Evolutionary conservation across 1,140 invertebrate species (phyloP), one percentile per base, ranked within the genome.

Genomic region (Drosophila cardini): DNA sequence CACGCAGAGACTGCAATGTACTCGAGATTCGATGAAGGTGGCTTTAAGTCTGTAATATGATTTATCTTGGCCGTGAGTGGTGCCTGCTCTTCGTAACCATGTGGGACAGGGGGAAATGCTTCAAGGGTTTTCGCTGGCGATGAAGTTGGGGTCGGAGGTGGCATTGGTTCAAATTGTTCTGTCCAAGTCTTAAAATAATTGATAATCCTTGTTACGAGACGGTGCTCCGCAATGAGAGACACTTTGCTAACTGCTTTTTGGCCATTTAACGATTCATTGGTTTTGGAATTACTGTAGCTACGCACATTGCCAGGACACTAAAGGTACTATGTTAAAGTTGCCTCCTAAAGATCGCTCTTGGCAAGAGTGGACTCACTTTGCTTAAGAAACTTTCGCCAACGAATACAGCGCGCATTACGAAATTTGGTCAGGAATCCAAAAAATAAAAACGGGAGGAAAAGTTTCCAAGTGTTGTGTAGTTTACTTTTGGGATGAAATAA

Each of bases 331-430:
- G 7, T 10, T 15, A 2, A n/a, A 5, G 15, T 11, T 8, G 1
- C 4, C 0, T 11, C 30, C 21, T 46, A 38, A 2, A 18, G 7
- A 32, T n/a, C 11, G 6, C 26, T 18, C 8, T 13, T 30, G 15
- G 6, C 4, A 15, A 11, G 15, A 16, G 2, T 26, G 1, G 2
- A 46, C 68, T 71, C 13, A 64, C 61, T 21, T 26, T 71, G n/a
- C 15, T 43, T 4, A 69, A 4, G 7, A 72, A 42, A 30, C 40
- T 38, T 45, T 72, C 46, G 0, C 48, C 15, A 11, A 16, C 36
- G 2, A 68, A 32, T 38, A 43, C 8, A 40, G 74, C 56, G 13
- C 50, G 56, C 75, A 77, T 77, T 15, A 42, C 45, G 10, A 72
- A 65, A 56, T 72, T 63, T 9, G 18, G 64, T 48, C 15, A n/a